These are phyloP conservation scores for Pygocentrus nattereri DNA, from an alignment of 2,797 vertebrate species.

Conservation along the genomic window DNA sequence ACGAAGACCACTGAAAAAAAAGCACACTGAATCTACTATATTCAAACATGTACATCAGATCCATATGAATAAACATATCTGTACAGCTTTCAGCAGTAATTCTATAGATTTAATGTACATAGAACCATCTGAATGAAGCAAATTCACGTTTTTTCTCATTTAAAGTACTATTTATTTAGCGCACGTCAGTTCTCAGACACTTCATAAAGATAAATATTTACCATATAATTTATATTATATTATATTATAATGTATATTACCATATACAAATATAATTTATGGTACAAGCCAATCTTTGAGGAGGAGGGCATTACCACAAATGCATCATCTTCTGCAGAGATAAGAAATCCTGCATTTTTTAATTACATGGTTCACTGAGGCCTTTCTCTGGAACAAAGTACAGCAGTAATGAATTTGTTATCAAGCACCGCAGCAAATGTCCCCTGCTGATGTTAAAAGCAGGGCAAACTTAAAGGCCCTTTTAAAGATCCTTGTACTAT, in stretches of 20 bases:
- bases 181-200: not conserved
- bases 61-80: too few relatives aligned
- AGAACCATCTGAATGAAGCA: not conserved
- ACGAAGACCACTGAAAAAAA: not conserved
- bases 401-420: not conserved
- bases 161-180: not conserved
- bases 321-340: not conserved
- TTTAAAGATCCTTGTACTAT: not conserved
- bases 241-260: too few relatives aligned
- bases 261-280: not conserved
- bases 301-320: not conserved
- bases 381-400: not conserved
- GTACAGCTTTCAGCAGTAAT: not conserved
- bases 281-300: not conserved
- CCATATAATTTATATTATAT: too few relatives aligned
- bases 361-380: conserved; percentile 19
- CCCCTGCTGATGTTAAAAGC: not conserved
- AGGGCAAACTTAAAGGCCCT: not conserved
- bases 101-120: not conserved
- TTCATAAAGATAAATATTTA: too few relatives aligned
- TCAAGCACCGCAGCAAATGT: conserved; percentile 7
- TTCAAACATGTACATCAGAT: too few relatives aligned
- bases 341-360: not conserved
- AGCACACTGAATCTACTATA: not conserved
- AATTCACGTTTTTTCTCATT: not conserved